A percentile compares a stretch with the other conserved stretches of the same genome.
These are phyloP conservation scores for Lepeophtheirus nordmannii DNA, from an alignment of 2,888 invertebrate genomes.

Conservation along the genomic window DNA sequence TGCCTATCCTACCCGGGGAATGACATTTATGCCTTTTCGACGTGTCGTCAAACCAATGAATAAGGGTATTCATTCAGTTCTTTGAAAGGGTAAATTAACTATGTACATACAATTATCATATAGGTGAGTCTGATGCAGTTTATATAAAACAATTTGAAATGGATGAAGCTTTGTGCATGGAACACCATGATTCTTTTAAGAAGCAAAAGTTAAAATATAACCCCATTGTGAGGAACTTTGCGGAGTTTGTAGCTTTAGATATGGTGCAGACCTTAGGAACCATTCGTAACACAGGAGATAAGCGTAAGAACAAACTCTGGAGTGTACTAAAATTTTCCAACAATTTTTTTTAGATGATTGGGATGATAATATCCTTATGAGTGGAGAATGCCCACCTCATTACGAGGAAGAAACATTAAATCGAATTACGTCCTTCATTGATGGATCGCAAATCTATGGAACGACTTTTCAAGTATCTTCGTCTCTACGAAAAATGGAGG, in stretches of 20 bases:
- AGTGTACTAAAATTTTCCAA: not conserved
- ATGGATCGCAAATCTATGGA: not conserved
- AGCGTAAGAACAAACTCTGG: not conserved
- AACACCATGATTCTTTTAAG: not conserved
- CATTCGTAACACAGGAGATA: not conserved
- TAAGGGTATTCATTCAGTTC: not conserved
- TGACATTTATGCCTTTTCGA: conserved; percentile 2
- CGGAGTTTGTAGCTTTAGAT: not conserved
- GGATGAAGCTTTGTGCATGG: not conserved
- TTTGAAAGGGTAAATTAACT: too few relatives aligned
- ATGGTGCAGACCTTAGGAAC: not conserved
- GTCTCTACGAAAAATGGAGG: not conserved
- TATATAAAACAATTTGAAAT: not conserved
- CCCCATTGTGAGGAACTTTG: not conserved
- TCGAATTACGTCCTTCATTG: not conserved
- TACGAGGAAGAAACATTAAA: not conserved
- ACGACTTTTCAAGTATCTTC: not conserved
- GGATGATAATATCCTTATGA: not conserved
- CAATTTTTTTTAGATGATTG: too few relatives aligned
- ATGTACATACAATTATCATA: too few relatives aligned
- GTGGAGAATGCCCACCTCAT: not conserved
- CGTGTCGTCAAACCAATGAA: not conserved
- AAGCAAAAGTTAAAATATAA: not conserved
- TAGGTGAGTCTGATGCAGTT: too few relatives aligned
- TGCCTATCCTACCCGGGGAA: not conserved